Evolutionary conservation across 2,888 invertebrate genomes (phyloP), one percentile per base, ranked within the genome.

Genomic region (Eupithecia pulchellata): DNA sequence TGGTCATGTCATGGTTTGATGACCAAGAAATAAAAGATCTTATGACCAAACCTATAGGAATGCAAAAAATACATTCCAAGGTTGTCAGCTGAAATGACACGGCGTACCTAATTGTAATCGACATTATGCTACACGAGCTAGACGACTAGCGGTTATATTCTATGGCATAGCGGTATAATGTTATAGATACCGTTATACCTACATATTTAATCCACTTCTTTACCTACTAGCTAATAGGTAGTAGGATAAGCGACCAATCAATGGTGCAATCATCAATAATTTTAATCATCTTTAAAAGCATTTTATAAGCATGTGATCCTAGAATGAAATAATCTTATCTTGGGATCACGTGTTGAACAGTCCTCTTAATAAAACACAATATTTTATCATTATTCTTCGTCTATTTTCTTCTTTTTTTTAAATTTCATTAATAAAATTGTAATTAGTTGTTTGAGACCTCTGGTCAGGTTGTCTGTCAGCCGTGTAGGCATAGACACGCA

Each of bases 71-170:
- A 61, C 32, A 20, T 61, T 13, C 61, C 61, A 34, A 34, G 61
- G 61, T 61, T 66, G 65, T 61, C 20, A 9, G 60, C 58, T 64
- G 55, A 62, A 64, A 66, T 63, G 65, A 64, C 63, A 69, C 27
- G 60, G 58, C 63, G 57, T 68, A 64, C 60, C 58, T 72, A 63
- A 72, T 64, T 66, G 63, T 72, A 58, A 64, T 69, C 66, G 66
- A 61, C 69, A 64, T 69, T 66, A 39, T 39, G 65, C 30, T 67
- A 68, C 72, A 72, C 66, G 65, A 69, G 75, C 74, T 68, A 68
- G 69, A 66, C 63, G 71, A 75, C 75, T 57, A 29, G 14, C 14
- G 17, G 8, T 57, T n/a, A 39, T 39, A 1, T 39, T 39, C 6
- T 32, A 32, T 9, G 6, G 9, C 5, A 4, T 39, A 39, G 17